Conservation (phyloP, 1,140 invertebrate species). For the Drosophila kurseongensis region DNA sequence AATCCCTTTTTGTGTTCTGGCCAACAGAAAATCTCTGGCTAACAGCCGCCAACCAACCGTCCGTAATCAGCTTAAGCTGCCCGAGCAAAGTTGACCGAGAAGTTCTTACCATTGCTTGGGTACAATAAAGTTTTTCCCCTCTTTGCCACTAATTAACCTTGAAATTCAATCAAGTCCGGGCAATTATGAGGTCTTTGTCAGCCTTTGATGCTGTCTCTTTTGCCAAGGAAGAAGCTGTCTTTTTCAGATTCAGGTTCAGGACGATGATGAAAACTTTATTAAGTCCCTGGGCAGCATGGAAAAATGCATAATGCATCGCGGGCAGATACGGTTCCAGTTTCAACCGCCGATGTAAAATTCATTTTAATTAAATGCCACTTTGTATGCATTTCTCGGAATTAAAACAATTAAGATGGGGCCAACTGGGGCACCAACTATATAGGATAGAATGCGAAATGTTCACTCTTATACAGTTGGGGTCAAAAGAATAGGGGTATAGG, state of each 20-base stretch:
- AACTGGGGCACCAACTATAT: slow-evolving; percentile 47
- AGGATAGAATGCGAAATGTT: slow-evolving; percentile 3
- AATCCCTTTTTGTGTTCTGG: slow-evolving; percentile 21
- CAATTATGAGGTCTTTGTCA: slow-evolving; percentile 56
- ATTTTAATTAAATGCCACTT: slow-evolving; percentile 80
- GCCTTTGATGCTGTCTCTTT: slow-evolving; percentile 6
- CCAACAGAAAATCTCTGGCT: slow-evolving; percentile 1
- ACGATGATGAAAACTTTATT: slow-evolving; percentile 43
- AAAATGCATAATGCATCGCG: slow-evolving; percentile 62
- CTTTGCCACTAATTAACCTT: slow-evolving; percentile 65
- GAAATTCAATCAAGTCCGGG: slow-evolving; percentile 67
- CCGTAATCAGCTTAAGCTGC: slow-evolving; percentile 38
- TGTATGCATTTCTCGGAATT: slow-evolving; percentile 81
- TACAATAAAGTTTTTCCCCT: slow-evolving; percentile 5
- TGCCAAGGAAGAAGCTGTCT: not conserved
- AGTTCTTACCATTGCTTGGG: slow-evolving; percentile 30
- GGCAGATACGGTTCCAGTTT: slow-evolving; percentile 11
- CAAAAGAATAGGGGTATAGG: not conserved
- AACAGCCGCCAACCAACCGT: not conserved
- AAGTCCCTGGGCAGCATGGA: slow-evolving; percentile 17
- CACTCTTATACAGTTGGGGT: not conserved
- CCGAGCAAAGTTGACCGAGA: slow-evolving; percentile 23
- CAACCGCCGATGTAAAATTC: slow-evolving; percentile 57
- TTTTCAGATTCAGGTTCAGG: slow-evolving; percentile 9
- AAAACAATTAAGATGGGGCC: slow-evolving; percentile 75